Percentiles rank a stretch among this genome's conserved stretches.
Conservation (phyloP, 2,113 vertebrate genomes). For the Xenopus laevis region DNA sequence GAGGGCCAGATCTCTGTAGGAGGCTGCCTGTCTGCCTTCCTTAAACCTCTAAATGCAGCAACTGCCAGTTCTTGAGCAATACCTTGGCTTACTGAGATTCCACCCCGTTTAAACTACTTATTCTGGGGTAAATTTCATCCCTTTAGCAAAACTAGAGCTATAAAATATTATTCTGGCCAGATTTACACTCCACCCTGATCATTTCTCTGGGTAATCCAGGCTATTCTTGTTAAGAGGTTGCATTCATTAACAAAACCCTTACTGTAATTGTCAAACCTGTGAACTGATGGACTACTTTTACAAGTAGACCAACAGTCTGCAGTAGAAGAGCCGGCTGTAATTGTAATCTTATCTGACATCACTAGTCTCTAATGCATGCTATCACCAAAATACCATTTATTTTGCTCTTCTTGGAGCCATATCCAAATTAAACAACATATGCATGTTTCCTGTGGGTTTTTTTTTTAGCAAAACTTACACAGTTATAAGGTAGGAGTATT, state of each 20-base stretch:
- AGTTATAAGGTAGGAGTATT: background rate
- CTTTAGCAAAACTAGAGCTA: conserved; percentile 2
- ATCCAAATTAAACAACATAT: background rate
- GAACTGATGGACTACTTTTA: conserved; percentile 68
- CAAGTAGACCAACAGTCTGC: conserved; percentile 72
- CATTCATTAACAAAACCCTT: conserved; percentile 50
- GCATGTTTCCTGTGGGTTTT: background rate
- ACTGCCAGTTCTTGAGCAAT: conserved; percentile 8
- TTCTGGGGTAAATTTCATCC: background rate
- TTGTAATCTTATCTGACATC: conserved; percentile 71
- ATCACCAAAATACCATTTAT: conserved; percentile 56
- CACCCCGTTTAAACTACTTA: conserved; percentile 1
- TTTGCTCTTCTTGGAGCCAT: background rate
- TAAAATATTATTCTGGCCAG: background rate
- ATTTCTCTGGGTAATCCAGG: background rate
- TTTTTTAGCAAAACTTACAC: background rate
- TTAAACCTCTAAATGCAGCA: conserved; percentile 24
- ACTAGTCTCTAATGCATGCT: conserved; percentile 65
- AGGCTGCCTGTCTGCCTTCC: conserved; percentile 28
- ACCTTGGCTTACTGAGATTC: conserved; percentile 9
- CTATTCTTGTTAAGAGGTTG: background rate
- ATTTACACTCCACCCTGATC: background rate
- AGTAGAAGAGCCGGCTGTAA: conserved; percentile 59
- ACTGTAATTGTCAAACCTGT: conserved; percentile 67
- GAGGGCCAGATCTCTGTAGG: conserved; percentile 38